phyloP scores from a whole-genome alignment of 2,113 vertebrate genomes.

The Progne subis region DNA sequence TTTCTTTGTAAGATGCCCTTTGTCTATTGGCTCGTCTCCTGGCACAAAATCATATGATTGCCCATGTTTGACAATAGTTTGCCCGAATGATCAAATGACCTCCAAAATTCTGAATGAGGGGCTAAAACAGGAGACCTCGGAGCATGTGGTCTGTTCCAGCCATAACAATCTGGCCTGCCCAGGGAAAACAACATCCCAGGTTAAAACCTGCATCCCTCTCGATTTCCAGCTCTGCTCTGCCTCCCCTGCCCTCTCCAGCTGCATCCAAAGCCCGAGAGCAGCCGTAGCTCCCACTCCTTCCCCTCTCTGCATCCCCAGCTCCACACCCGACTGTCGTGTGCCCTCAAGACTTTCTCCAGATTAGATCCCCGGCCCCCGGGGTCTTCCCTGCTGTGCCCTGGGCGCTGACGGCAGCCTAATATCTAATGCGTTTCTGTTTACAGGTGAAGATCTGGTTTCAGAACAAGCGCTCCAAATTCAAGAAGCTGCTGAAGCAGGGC shows the following conservation, averaged over 20 bases:
- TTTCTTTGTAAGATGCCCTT: slow-evolving; percentile 37
- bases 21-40: slow-evolving; percentile 45
- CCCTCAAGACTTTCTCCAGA: not conserved
- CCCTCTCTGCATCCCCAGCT: not conserved
- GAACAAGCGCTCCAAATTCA: slow-evolving; percentile 99
- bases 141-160: not conserved
- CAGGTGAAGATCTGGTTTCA: slow-evolving; percentile 99
- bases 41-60: slow-evolving; percentile 27
- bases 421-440: slow-evolving; percentile 20
- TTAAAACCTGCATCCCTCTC: not conserved
- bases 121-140: not conserved
- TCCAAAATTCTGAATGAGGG: not conserved
- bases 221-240: not conserved
- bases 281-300: not conserved
- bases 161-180: not conserved
- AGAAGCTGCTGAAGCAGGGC: slow-evolving; percentile 97
- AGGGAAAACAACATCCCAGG: not conserved
- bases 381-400: not conserved
- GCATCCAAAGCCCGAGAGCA: not conserved
- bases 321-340: not conserved
- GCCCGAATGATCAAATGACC: slow-evolving; percentile 11
- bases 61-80: slow-evolving; percentile 34
- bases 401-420: not conserved
- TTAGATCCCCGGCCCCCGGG: not conserved
- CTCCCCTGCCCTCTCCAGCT: not conserved